phyloP scores from a whole-genome alignment of 37 sponge, comb jelly and placozoan species.

The Geodia barretti region DNA sequence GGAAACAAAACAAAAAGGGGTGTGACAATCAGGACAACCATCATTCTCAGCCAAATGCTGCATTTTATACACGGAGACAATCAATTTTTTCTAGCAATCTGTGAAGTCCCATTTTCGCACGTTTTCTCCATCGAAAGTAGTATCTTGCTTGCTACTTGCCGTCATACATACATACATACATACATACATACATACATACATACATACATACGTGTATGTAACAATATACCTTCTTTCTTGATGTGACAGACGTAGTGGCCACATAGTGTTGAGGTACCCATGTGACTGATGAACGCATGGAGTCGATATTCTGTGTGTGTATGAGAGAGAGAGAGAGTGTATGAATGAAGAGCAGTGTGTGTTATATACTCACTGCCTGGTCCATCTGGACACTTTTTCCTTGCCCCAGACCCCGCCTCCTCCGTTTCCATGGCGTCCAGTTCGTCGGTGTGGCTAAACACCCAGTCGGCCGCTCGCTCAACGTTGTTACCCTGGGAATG shows the following conservation, averaged over 20 bases:
- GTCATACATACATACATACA: no score
- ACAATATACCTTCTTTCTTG: conserved; percentile 63
- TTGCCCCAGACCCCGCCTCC: conserved; percentile 4
- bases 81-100: no score
- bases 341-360: not conserved
- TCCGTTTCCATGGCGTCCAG: conserved; percentile 57
- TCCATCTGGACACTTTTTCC: conserved; percentile 34
- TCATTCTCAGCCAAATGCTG: no score
- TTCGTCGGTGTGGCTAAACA: conserved; percentile 83
- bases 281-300: conserved; percentile 88
- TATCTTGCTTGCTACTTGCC: no score
- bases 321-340: not conserved
- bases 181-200: no score
- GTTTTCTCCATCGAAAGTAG: no score
- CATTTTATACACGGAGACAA: no score
- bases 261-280: conserved; percentile 88
- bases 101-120: no score
- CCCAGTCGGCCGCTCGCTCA: conserved; percentile 94
- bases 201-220: conserved; percentile 16
- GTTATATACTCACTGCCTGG: conserved; percentile 55
- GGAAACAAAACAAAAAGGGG: no score
- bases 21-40: not conserved
- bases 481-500: conserved; percentile 62
- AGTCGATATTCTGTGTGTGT: conserved; percentile 70
- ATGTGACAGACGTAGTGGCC: conserved; percentile 96